These are phyloP conservation scores for Bambusicola thoracicus DNA, from an alignment of 2,113 vertebrate species.

Conservation along the genomic window DNA sequence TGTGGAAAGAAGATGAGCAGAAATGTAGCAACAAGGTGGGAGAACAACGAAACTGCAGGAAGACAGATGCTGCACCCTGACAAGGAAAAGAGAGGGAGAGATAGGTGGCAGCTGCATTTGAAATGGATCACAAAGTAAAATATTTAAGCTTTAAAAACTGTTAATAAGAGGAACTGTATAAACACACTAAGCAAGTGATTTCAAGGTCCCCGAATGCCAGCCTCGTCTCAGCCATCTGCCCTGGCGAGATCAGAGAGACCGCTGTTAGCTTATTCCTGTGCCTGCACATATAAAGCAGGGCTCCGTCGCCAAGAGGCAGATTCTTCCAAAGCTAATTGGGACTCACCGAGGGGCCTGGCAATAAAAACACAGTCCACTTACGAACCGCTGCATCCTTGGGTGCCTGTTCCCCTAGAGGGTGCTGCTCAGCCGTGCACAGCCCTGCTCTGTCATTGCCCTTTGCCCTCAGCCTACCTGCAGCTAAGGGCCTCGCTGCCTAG, in stretches of 20 bases:
- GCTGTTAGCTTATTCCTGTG: accelerated
- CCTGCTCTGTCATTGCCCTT: neutral
- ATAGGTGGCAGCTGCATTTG: neutral
- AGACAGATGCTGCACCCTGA: neutral
- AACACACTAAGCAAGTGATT: neutral
- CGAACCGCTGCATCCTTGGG: neutral
- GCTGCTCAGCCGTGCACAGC: neutral
- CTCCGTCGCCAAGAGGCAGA: neutral
- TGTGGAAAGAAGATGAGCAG: neutral
- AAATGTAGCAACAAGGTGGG: neutral
- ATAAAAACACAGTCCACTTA: neutral
- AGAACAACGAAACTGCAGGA: accelerated
- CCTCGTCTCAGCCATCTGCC: neutral
- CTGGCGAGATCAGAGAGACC: neutral
- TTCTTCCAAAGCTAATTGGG: neutral
- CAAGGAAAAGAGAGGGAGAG: neutral
- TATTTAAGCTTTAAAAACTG: neutral
- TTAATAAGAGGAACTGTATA: neutral
- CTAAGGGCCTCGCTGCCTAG: neutral
- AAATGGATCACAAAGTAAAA: neutral
- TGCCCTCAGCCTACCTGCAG: too few species aligned
- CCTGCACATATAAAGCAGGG: neutral
- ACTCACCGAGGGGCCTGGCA: neutral
- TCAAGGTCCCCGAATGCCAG: accelerated
- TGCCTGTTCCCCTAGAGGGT: neutral